Percentiles rank a stretch among this genome's conserved stretches.
Conservation (phyloP, 2,888 invertebrate species). For the Biston stratarius region DNA sequence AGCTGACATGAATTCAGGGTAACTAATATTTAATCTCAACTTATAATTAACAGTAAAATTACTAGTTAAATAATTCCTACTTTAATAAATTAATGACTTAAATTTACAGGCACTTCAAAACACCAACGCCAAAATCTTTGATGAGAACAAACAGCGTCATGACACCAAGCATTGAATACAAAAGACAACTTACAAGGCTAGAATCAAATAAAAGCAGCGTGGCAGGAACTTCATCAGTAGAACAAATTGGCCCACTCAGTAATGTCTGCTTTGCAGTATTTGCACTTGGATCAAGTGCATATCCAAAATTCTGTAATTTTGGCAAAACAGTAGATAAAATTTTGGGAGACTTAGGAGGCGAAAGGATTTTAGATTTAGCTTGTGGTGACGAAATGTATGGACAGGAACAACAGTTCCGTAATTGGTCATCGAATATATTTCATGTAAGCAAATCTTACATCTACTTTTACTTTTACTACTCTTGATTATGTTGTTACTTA, state of each 20-base stretch:
- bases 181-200: constrained; percentile 87
- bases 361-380: constrained; percentile 92
- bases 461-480: background rate
- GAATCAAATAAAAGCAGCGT: constrained; percentile 86
- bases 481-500: background rate
- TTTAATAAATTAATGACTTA: background rate
- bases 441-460: constrained; percentile 83
- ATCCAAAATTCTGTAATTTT: constrained; percentile 98
- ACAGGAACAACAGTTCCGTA: constrained; percentile 96
- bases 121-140: constrained; percentile 94
- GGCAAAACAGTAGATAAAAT: constrained; percentile 96
- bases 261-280: constrained; percentile 97
- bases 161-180: constrained; percentile 79
- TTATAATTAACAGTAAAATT: background rate
- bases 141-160: constrained; percentile 93
- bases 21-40: constrained; percentile 6
- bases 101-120: constrained; percentile 84
- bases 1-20: constrained; percentile 55
- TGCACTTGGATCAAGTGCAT: constrained; percentile 97
- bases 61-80: background rate
- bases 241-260: constrained; percentile 94
- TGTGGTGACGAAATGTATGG: constrained; percentile 98
- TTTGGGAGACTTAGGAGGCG: constrained; percentile 95
- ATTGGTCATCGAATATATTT: constrained; percentile 95
- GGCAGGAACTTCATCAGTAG: constrained; percentile 90